Percentiles rank a stretch among this genome's conserved stretches.
Evolutionary conservation across 2,888 invertebrate species (phyloP).

Genomic region (Tiliacea citrago): DNA sequence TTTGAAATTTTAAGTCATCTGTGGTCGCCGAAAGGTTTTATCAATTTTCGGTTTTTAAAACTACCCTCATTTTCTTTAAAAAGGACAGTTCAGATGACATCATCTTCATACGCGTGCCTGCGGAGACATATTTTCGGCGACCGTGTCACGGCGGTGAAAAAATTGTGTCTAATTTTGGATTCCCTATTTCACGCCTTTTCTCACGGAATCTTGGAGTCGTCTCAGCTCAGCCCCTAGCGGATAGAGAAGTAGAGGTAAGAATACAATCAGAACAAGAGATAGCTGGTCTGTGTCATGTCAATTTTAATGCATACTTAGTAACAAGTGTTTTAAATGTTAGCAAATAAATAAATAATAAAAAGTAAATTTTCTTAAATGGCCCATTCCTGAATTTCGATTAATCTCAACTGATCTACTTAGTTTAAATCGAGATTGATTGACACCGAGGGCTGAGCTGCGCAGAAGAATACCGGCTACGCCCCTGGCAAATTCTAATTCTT

Average conservation of each 20-base stretch:
- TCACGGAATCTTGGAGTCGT: slow-evolving; percentile 73
- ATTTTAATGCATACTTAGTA: no score
- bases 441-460: background rate
- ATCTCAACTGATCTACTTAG: no score
- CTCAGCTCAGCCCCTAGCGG: slow-evolving; percentile 53
- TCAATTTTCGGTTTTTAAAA: slow-evolving; percentile 23
- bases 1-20: slow-evolving; percentile 1
- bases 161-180: slow-evolving; percentile 57
- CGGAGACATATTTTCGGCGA: slow-evolving; percentile 68
- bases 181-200: slow-evolving; percentile 68
- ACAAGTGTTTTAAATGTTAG: no score
- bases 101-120: slow-evolving; percentile 70
- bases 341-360: no score
- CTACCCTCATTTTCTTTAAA: slow-evolving; percentile 38
- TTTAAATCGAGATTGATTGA: slow-evolving; percentile 1
- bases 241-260: slow-evolving; percentile 75
- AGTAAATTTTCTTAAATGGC: background rate
- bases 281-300: no score
- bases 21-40: background rate
- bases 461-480: background rate
- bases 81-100: slow-evolving; percentile 77
- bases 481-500: no score
- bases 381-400: no score
- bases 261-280: background rate
- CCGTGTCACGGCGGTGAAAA: slow-evolving; percentile 73